A percentile compares a stretch with the other conserved stretches of the same genome.
phyloP scores from a whole-genome alignment of 1,140 invertebrate species.

The Caenorhabditis latens region DNA sequence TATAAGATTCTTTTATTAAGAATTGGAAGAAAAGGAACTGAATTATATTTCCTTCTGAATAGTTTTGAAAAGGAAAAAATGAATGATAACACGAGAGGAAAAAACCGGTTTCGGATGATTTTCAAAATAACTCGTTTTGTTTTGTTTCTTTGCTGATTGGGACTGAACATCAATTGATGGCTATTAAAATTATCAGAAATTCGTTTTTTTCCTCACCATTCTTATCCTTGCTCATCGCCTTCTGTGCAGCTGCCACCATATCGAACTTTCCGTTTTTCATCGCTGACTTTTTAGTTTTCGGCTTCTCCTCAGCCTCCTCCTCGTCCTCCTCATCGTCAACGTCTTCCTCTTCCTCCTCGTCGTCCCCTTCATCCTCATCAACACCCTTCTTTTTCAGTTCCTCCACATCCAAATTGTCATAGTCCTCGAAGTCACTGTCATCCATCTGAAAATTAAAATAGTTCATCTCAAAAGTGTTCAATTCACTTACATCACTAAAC shows the following conservation, averaged over 20 bases:
- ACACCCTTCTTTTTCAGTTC: not conserved
- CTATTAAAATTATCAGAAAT: too few relatives aligned
- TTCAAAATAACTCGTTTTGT: too few relatives aligned
- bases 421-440: conserved; percentile 45
- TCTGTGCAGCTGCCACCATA: conserved; percentile 84
- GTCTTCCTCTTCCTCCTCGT: conserved; percentile 71
- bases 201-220: conserved; percentile 66
- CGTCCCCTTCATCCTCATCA: not conserved
- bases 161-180: too few relatives aligned
- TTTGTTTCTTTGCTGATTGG: too few relatives aligned
- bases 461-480: too few relatives aligned
- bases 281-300: conserved; percentile 80
- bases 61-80: too few relatives aligned
- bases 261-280: conserved; percentile 52
- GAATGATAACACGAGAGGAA: too few relatives aligned
- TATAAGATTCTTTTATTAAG: not conserved
- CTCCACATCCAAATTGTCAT: conserved; percentile 52
- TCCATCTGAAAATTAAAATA: conserved; percentile 5
- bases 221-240: conserved; percentile 76
- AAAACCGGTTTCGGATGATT: too few relatives aligned
- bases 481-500: conserved; percentile 57
- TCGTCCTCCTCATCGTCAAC: conserved; percentile 70
- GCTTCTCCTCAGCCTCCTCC: conserved; percentile 72
- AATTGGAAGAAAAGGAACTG: conserved; percentile 81
- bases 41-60: too few relatives aligned